A percentile compares a stretch with the other conserved stretches of the same genome.
Evolutionary conservation across 1,140 invertebrate genomes (phyloP).

Genomic region (Gryllus bimaculatus): DNA sequence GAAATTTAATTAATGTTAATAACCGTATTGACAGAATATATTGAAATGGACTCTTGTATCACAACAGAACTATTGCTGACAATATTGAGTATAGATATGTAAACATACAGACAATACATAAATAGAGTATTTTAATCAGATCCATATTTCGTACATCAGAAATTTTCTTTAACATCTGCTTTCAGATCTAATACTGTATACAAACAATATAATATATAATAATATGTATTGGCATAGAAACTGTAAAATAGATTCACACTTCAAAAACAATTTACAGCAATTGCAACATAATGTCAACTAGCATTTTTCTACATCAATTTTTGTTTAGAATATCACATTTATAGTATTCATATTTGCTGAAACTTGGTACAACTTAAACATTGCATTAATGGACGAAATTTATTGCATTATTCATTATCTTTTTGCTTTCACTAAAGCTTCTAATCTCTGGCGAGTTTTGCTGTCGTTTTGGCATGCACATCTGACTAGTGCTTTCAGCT

Average conservation of each 20-base stretch:
- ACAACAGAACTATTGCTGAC: neutral
- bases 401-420: neutral
- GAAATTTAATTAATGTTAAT: too few species aligned
- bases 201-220: neutral
- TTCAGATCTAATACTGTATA: neutral
- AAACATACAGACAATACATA: neutral
- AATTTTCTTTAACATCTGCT: neutral
- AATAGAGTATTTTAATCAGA: neutral
- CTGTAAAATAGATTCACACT: neutral
- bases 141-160: neutral
- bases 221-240: neutral
- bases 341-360: neutral
- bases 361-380: too few species aligned
- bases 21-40: too few species aligned
- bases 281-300: neutral
- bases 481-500: slow-evolving; percentile 72
- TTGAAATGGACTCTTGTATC: too few species aligned
- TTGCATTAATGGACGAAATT: too few species aligned
- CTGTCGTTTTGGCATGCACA: slow-evolving; percentile 83
- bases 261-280: neutral
- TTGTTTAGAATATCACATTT: neutral
- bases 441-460: slow-evolving; percentile 67
- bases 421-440: slow-evolving; percentile 55
- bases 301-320: neutral
- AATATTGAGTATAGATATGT: neutral